Conservation (phyloP, 2,888 invertebrate genomes). For the Eledona agricola region DNA sequence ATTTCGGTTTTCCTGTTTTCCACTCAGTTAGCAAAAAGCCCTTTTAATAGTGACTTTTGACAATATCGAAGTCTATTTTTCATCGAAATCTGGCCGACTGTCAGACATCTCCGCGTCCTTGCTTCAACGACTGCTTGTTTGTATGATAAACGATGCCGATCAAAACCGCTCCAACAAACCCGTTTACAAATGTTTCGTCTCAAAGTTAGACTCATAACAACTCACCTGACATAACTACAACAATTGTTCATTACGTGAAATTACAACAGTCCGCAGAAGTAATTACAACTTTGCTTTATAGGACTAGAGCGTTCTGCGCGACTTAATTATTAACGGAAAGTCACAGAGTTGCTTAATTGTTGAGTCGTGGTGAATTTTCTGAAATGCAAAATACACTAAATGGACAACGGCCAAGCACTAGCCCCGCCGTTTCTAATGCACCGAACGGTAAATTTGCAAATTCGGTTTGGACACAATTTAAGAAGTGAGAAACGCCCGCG, state of each 20-base stretch:
- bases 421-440: too few relatives aligned
- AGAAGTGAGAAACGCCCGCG: too few relatives aligned
- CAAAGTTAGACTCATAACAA: slow-evolving; percentile 16
- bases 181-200: slow-evolving; percentile 34
- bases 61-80: slow-evolving; percentile 42
- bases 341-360: slow-evolving; percentile 6
- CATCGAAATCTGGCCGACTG: slow-evolving; percentile 44
- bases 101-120: slow-evolving; percentile 40
- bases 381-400: too few relatives aligned
- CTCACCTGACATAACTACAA: slow-evolving; percentile 9
- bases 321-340: slow-evolving; percentile 16
- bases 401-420: too few relatives aligned
- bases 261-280: slow-evolving; percentile 16
- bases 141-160: slow-evolving; percentile 37
- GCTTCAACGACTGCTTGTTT: slow-evolving; percentile 36
- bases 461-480: too few relatives aligned
- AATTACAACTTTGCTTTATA: slow-evolving; percentile 16
- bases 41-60: slow-evolving; percentile 41
- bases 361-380: too few relatives aligned
- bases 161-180: slow-evolving; percentile 33
- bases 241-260: slow-evolving; percentile 22
- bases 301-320: slow-evolving; percentile 5
- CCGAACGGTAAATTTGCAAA: too few relatives aligned
- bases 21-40: slow-evolving; percentile 12
- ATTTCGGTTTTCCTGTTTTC: slow-evolving; percentile 21